Conservation (phyloP, 1,140 invertebrate genomes). For the Solen grandis region DNA sequence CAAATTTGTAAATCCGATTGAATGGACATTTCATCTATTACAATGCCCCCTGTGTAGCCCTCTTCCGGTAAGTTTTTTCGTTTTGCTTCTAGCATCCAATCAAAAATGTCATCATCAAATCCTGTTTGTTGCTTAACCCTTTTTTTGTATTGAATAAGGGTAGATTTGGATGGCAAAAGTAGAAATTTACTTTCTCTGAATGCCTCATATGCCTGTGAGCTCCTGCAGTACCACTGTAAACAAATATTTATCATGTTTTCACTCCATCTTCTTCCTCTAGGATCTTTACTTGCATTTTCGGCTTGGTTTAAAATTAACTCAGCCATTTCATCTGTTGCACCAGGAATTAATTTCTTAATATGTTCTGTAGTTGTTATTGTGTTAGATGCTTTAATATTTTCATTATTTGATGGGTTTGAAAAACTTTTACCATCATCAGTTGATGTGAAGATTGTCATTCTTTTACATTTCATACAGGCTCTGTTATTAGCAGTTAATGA, state of each 20-base stretch:
- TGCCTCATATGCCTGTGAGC: slow-evolving; percentile 26
- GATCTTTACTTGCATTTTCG: slow-evolving; percentile 22
- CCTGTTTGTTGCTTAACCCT: slow-evolving; percentile 47
- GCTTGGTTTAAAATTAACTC: slow-evolving; percentile 1
- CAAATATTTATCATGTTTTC: slow-evolving; percentile 10
- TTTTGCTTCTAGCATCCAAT: slow-evolving; percentile 57
- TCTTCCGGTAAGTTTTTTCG: slow-evolving; percentile 16
- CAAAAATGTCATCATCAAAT: slow-evolving; percentile 45
- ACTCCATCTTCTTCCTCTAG: slow-evolving; percentile 38
- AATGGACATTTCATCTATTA: slow-evolving; percentile 57
- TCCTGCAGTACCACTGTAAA: slow-evolving; percentile 32
- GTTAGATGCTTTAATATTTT: neutral
- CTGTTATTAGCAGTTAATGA: neutral
- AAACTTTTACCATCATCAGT: neutral
- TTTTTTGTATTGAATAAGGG: slow-evolving; percentile 55
- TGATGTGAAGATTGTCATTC: slow-evolving; percentile 32
- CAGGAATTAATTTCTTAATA: slow-evolving; percentile 20
- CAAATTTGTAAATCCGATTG: slow-evolving; percentile 53
- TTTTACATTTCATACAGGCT: slow-evolving; percentile 19
- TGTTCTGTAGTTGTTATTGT: neutral
- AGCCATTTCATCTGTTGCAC: slow-evolving; percentile 11
- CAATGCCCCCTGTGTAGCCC: slow-evolving; percentile 32
- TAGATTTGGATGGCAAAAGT: slow-evolving; percentile 23
- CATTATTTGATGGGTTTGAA: neutral
- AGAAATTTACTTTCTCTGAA: slow-evolving; percentile 6